Evolutionary conservation across 2,113 vertebrate genomes (phyloP).

Genomic region (Callipepla californica): DNA sequence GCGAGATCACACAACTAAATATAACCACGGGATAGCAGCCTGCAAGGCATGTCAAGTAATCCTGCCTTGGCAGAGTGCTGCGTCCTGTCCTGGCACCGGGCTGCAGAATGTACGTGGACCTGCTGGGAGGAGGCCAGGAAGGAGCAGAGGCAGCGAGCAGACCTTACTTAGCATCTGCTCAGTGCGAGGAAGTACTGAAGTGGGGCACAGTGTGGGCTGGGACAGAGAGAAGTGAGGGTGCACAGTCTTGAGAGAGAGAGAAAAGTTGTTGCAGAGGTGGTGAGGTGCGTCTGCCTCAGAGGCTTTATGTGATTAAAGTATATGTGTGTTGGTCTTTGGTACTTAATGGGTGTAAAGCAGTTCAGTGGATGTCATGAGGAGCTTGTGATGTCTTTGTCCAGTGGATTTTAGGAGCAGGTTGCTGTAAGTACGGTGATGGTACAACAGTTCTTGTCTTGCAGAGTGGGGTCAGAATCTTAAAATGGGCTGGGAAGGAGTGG

Average conservation of each 20-base stretch:
- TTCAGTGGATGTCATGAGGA: not conserved
- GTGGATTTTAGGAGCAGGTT: not conserved
- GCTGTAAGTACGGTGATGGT: not conserved
- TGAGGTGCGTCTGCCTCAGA: not conserved
- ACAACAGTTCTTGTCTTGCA: not conserved
- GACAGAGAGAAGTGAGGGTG: constrained; percentile 2
- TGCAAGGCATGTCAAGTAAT: constrained; percentile 18
- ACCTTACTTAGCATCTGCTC: not conserved
- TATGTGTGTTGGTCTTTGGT: not conserved
- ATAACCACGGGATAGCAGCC: not conserved
- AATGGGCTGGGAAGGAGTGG: not conserved
- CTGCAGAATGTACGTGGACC: not conserved
- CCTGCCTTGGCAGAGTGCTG: constrained; percentile 18
- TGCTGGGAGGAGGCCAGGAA: constrained; percentile 21
- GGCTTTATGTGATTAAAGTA: not conserved
- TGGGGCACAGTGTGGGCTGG: not conserved
- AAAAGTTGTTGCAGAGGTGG: not conserved
- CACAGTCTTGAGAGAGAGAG: not conserved
- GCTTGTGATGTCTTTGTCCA: not conserved
- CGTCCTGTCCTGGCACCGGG: constrained; percentile 14
- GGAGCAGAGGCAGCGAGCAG: constrained; percentile 8
- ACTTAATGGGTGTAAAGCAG: not conserved
- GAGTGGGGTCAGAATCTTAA: not conserved
- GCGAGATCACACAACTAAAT: not conserved
- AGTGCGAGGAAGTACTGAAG: not conserved